A percentile compares a stretch with the other conserved stretches of the same genome.
phyloP scores from a whole-genome alignment of 1,140 invertebrate species.

The Scylla paramamosain region DNA sequence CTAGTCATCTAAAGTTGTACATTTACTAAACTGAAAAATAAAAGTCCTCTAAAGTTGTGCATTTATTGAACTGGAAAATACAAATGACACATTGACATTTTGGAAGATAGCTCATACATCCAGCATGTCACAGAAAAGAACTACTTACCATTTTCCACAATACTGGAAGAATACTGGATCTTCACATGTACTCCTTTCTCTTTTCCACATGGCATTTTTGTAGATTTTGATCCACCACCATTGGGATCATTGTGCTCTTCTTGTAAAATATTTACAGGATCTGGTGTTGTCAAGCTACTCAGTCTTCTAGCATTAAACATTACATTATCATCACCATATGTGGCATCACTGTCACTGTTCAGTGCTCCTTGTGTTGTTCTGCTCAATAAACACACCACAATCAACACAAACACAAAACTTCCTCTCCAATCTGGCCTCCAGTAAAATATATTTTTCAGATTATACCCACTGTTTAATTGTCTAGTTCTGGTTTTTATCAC shows the following conservation, averaged over 20 bases:
- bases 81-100: no score
- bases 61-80: no score
- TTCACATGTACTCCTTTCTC: slow-evolving; percentile 68
- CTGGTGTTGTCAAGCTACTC: slow-evolving; percentile 45
- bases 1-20: no score
- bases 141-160: slow-evolving; percentile 80
- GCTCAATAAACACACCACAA: slow-evolving; percentile 62
- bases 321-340: slow-evolving; percentile 42
- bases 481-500: slow-evolving; percentile 61
- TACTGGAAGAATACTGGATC: slow-evolving; percentile 79
- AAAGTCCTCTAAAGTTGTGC: no score
- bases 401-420: slow-evolving; percentile 36
- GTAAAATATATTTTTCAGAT: slow-evolving; percentile 37
- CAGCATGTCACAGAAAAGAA: no score
- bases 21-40: no score
- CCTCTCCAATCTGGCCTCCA: slow-evolving; percentile 62
- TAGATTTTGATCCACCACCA: background rate
- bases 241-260: background rate
- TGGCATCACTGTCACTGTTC: background rate
- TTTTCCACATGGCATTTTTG: slow-evolving; percentile 42
- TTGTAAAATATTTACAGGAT: background rate
- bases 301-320: slow-evolving; percentile 67
- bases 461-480: slow-evolving; percentile 27
- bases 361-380: slow-evolving; percentile 43
- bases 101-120: no score